phyloP scores from a whole-genome alignment of 2,797 vertebrate genomes.

The Enteromius mattozi region DNA sequence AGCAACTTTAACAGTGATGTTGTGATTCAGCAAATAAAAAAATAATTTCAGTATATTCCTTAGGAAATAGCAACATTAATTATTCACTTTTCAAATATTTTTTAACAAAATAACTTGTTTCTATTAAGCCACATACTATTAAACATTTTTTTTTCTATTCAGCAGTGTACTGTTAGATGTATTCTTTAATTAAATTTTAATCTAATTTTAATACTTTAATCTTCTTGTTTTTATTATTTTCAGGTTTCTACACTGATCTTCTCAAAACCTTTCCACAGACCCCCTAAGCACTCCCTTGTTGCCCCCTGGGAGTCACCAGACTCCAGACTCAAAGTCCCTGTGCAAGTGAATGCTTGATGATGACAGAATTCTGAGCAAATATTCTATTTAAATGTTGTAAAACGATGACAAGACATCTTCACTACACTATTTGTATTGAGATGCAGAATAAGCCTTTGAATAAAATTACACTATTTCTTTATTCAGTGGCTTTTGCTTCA shows the following conservation, averaged over 20 bases:
- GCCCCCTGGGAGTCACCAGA: neutral
- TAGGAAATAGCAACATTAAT: neutral
- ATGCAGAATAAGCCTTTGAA: slow-evolving; percentile 33
- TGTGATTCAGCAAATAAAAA: neutral
- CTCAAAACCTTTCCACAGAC: neutral
- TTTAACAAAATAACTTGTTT: neutral
- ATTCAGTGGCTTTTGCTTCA: slow-evolving; percentile 41
- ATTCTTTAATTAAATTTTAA: neutral
- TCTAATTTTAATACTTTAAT: neutral
- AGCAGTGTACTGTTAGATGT: neutral
- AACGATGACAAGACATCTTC: neutral
- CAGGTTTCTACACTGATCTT: neutral
- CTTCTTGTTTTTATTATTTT: neutral
- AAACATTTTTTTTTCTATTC: neutral
- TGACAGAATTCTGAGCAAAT: neutral
- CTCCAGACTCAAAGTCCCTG: neutral
- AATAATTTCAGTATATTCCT: neutral
- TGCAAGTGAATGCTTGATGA: neutral
- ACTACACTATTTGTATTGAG: neutral
- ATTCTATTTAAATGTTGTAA: neutral
- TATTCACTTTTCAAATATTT: neutral
- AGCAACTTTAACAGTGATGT: neutral
- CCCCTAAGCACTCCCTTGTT: neutral
- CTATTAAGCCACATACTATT: neutral
- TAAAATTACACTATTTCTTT: slow-evolving; percentile 28